Base-by-base conservation (phyloP, 2,797 vertebrate genomes). In the Coregonus sp. region DNA sequence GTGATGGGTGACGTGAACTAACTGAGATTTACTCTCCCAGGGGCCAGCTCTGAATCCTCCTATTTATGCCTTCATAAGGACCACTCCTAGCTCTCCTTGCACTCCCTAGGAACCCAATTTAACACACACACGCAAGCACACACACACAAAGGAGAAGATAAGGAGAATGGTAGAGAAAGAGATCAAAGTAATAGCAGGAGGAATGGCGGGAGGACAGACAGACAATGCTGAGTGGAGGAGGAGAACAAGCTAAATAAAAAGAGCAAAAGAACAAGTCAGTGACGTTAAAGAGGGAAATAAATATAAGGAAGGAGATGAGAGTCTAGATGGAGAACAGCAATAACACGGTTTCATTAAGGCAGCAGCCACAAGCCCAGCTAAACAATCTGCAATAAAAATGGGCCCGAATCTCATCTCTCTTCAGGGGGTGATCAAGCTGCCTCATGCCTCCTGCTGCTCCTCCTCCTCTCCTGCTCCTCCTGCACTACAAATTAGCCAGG, bases 381-480 rank as follows among this genome's bases (percentile, higher is more conserved):
- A 81, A 81, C 79, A 82, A 81, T 79, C 79, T 75, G 80, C 75
- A 77, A 81, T 83, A 82, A 79, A 71, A 80, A 67, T 52, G 63
- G 50, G 20, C 59, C 59, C 16, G 35, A 15, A 33, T 29, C 35
- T 7, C 16, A 35, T 69, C 67, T 40, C 67, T 69, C 67, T 69
- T 50, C 35, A 70, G 69, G 69, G 69, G 69, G 69, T 15, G 69
- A 71, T 71, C 69, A 71, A 12, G 40, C 35, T 70, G 69, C 35
- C 56, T 61, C 56, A n/a, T 1, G 20, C 20, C 59, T 63, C 59
- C 59, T 61, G 40, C n/a, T 40, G n/a, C 69, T 71, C 40, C 12
- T 71, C 40, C 40, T 47, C 40, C 40, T 47, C 40, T 47, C 9
- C n/a, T 47, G 11, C 69, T 51, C 20, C 20, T 71, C 40, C 69